Evolutionary conservation across 2,888 invertebrate genomes (phyloP), one percentile per base, ranked within the genome.

Genomic region (Eutolmus rufibarbis): DNA sequence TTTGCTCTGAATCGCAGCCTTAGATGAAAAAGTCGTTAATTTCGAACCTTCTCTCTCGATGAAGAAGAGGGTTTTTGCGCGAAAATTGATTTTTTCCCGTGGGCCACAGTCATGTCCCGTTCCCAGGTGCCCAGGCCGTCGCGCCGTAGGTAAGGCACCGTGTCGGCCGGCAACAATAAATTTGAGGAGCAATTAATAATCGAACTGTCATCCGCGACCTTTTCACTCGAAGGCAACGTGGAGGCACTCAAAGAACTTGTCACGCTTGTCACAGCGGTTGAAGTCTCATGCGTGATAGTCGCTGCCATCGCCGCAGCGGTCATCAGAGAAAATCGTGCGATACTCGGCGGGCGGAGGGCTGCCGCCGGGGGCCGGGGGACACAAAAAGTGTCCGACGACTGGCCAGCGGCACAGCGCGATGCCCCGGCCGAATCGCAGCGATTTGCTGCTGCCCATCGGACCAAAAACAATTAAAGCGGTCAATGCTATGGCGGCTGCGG

Each of bases 161-260:
- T 28, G 66, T 66, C 66, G 66, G 31, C 43, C 74, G 43, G 74
- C 31, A 85, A 85, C 76, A 86, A 86, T 77, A 77, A 86, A 88
- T 89, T 89, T 89, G 89, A 89, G 89, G 88, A 89, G 89, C 89
- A 89, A 90, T 90, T 90, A 90, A 89, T 89, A 90, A 89, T 89
- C 89, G 86, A 89, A 89, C 88, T 89, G 89, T 90, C 89, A 90
- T 89, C 88, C 88, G 87, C 89, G 89, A 89, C 89, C 90, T 89
- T 89, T 76, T 89, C 66, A 88, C n/a, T 37, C 74, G 57, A 74
- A n/a, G 85, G 43, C 19, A 86, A 86, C 66, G 81, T 88, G 87
- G 79, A 74, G 87, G 76, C 86, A 88, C 88, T 86, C 86, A 86
- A 88, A 82, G 84, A 84, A 87, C 84, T 87, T 87, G 87, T 87